Base-by-base conservation (phyloP, 2,797 vertebrate species). In the Gymnoscopelus microlampas region DNA sequence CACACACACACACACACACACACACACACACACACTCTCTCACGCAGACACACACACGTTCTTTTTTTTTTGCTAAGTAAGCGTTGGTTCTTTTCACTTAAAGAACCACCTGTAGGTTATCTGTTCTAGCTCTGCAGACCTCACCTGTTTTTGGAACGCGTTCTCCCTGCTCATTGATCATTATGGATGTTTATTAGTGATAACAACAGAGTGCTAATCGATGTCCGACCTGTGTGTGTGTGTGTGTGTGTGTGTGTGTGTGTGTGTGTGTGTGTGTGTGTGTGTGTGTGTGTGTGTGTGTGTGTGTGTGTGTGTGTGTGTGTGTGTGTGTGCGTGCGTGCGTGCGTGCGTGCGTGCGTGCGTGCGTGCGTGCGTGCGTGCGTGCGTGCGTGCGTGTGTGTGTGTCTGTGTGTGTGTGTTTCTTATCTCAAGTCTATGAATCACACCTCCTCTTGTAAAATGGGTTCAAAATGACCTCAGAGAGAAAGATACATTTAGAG, bases 191-290 rank as follows among this genome's bases (percentile, higher is more conserved):
- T 68, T 70, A 84, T 70, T 61, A 3, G 60, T 11, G 60, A 15
- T 63, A 23, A 66, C 14, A 60, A 48, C 63, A 88, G 83, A 87
- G 76, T 65, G 73, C 76, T 63, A 76, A 87, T 92, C 90, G 85
- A 77, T 88, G 19, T 58, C 9, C 55, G 59, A 76, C 66, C 62
- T 58, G 4, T 60, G 66, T 26, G 39, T 47, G 59, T 60, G 59
- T 60, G 47, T 29, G 56, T 62, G 47, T 57, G 24, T 35, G 62
- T 53, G 50, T 64, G 49, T 64, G 13, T 64, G 49, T 53, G 62
- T 53, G 50, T 64, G 48, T 26, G 19, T 58, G 55, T 13, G 10
- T 24, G 15, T 23, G 9, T 26, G 54, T 2, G 44, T 11, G 44
- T 2, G 44, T 47, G 44, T 2, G 44, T 47, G 44, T 2, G 44